Percentiles rank a stretch among this genome's conserved stretches.
phyloP scores from a whole-genome alignment of 2,888 invertebrate genomes.

The Deroplatys truncata region DNA sequence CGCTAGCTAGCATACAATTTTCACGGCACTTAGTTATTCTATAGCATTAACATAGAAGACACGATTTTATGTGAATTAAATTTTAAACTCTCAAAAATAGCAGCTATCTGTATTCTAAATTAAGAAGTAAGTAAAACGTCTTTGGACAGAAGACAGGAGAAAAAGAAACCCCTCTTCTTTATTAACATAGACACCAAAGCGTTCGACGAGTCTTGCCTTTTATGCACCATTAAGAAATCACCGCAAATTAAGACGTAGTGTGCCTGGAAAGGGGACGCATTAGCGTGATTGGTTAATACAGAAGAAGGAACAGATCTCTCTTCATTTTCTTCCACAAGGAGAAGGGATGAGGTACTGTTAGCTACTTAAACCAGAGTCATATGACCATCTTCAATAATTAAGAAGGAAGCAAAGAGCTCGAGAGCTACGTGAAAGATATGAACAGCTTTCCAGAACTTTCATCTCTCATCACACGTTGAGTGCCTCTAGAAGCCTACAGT shows the following conservation, averaged over 20 bases:
- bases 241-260: neutral
- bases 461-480: neutral
- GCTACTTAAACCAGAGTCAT: neutral
- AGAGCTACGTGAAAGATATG: neutral
- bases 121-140: too few species aligned
- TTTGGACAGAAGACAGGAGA: neutral
- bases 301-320: neutral
- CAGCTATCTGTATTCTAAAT: too few species aligned
- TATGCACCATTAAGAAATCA: neutral
- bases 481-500: neutral
- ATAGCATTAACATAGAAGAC: too few species aligned
- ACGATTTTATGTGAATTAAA: too few species aligned
- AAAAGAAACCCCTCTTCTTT: neutral
- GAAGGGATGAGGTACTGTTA: neutral
- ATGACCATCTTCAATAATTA: neutral
- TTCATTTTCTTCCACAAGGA: neutral
- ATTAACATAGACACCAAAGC: too few species aligned
- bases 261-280: neutral
- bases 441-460: neutral
- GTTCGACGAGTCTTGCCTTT: neutral
- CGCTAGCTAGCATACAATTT: too few species aligned
- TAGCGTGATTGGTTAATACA: neutral
- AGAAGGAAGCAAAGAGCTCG: neutral
- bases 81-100: too few species aligned
- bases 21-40: too few species aligned